Evolutionary conservation across 2,113 vertebrate genomes (phyloP).

Genomic region (Rhinoderma darwinii): DNA sequence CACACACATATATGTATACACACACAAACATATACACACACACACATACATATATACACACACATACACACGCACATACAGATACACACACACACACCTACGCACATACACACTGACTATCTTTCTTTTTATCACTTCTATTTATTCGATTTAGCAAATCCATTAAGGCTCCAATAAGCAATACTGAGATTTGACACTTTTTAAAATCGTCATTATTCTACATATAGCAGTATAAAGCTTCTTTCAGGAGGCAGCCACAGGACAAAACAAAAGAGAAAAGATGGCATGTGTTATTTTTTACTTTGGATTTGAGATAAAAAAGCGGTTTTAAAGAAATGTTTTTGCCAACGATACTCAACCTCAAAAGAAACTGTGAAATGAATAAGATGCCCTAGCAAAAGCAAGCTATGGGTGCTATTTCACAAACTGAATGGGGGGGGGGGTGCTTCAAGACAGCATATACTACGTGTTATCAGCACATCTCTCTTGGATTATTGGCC

Average conservation of each 20-base stretch:
- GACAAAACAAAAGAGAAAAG: background rate
- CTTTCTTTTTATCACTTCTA: background rate
- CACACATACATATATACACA: background rate
- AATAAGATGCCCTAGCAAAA: background rate
- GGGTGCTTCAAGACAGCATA: too few species aligned
- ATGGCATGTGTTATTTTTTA: background rate
- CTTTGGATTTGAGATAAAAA: background rate
- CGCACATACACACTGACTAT: too few species aligned
- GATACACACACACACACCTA: slow-evolving; percentile 65
- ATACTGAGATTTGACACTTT: background rate
- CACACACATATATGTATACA: slow-evolving; percentile 64
- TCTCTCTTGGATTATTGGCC: background rate
- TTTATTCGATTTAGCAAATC: slow-evolving; percentile 1
- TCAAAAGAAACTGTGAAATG: background rate
- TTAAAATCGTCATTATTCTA: background rate
- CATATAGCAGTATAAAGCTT: background rate
- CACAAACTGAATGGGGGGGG: background rate
- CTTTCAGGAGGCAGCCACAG: background rate
- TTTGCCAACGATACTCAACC: background rate
- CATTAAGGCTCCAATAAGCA: background rate
- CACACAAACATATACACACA: slow-evolving; percentile 75
- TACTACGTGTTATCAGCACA: background rate
- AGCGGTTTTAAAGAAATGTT: background rate
- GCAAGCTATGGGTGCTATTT: background rate
- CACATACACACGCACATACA: slow-evolving; percentile 71